Conservation (phyloP, 2,888 invertebrate species). For the Acronicta alni region DNA sequence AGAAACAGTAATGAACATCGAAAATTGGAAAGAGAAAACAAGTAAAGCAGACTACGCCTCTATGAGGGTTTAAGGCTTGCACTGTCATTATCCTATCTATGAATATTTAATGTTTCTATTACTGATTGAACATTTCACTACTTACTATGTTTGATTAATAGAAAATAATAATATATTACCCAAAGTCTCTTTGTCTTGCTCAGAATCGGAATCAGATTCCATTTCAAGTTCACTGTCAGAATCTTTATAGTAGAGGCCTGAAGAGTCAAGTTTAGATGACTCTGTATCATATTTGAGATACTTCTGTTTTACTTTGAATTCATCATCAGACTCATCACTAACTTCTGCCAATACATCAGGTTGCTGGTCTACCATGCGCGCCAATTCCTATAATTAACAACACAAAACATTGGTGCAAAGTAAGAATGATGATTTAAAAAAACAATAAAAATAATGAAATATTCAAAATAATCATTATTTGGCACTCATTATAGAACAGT, state of each 20-base stretch:
- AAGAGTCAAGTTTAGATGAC: constrained; percentile 91
- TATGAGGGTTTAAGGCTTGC: too few species aligned
- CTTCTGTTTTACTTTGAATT: constrained; percentile 86
- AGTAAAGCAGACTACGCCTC: too few species aligned
- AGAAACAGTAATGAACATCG: too few species aligned
- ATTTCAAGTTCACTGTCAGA: constrained; percentile 91
- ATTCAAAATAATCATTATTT: too few species aligned
- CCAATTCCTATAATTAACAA: constrained; percentile 82
- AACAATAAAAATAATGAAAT: too few species aligned
- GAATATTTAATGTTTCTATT: too few species aligned
- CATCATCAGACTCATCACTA: constrained; percentile 90
- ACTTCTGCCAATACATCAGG: constrained; percentile 92
- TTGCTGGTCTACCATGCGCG: constrained; percentile 88
- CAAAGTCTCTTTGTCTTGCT: constrained; percentile 88
- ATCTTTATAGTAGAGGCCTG: constrained; percentile 92
- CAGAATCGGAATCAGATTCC: constrained; percentile 88
- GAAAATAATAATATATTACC: constrained; percentile 69
- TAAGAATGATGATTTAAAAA: not conserved
- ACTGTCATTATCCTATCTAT: too few species aligned
- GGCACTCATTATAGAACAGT: too few species aligned
- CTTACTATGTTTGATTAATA: too few species aligned
- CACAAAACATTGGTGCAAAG: too few species aligned
- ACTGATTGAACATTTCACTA: too few species aligned
- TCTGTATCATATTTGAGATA: constrained; percentile 91
- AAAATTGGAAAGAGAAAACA: too few species aligned